phyloP scores from a whole-genome alignment of 2,888 invertebrate genomes.

The Hyposoter dolosus region DNA sequence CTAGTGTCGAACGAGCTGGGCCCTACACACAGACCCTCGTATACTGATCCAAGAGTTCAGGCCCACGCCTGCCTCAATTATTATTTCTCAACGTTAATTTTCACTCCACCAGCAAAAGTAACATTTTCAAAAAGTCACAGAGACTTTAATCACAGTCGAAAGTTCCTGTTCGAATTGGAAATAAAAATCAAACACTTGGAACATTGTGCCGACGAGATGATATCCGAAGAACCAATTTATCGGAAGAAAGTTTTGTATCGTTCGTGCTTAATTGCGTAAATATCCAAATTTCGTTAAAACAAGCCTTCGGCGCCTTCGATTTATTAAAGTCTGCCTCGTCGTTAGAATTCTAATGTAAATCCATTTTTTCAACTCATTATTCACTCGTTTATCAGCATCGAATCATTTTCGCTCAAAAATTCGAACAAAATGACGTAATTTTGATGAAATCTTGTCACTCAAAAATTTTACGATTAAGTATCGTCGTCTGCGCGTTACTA shows the following conservation, averaged over 20 bases:
- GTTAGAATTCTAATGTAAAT: neutral
- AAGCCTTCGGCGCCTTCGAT: neutral
- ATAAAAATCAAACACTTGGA: neutral
- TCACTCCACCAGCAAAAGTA: neutral
- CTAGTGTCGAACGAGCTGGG: neutral
- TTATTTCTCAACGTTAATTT: neutral
- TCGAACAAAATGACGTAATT: neutral
- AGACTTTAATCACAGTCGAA: neutral
- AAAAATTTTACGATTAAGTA: neutral
- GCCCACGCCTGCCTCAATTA: neutral
- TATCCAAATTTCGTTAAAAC: constrained; percentile 1
- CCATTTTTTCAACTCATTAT: neutral
- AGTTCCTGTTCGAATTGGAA: neutral
- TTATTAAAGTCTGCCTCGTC: neutral
- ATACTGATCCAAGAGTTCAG: neutral
- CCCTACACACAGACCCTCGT: neutral
- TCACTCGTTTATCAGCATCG: neutral
- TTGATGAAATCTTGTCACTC: neutral
- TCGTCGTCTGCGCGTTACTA: neutral
- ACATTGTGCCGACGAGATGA: neutral
- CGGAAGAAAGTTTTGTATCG: constrained; percentile 16
- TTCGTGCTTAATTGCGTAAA: constrained; percentile 4
- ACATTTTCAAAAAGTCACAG: neutral
- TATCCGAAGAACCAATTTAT: neutral
- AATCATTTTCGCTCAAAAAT: neutral